Percentiles rank a stretch among this genome's conserved stretches.
Conservation (phyloP, 2,797 vertebrate genomes). For the Toxotes lorentzi region DNA sequence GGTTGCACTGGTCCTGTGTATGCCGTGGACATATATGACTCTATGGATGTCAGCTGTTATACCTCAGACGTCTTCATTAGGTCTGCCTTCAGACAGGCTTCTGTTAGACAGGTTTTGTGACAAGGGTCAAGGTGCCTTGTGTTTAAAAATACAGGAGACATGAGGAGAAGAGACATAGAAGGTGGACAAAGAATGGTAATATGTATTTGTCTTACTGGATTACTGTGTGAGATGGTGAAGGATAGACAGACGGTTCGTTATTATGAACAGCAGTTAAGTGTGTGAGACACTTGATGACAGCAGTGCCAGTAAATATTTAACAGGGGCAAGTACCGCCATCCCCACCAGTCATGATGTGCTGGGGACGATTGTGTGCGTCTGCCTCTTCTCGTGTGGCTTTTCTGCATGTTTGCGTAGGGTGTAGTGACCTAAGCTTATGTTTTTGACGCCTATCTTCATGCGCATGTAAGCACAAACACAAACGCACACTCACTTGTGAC, state of each 20-base stretch:
- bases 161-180: conserved; percentile 25
- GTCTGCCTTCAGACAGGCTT: conserved; percentile 7
- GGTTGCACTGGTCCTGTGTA: conserved; percentile 42
- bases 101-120: conserved; percentile 8
- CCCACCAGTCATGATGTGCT: conserved; percentile 51
- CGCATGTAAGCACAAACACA: conserved; percentile 19
- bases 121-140: background rate
- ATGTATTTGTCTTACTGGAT: conserved; percentile 6
- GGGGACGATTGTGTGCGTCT: conserved; percentile 24
- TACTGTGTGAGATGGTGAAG: conserved; percentile 1
- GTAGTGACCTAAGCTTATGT: conserved; percentile 34
- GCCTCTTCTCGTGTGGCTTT: conserved; percentile 54
- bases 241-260: conserved; percentile 25
- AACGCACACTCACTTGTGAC: conserved; percentile 56
- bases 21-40: conserved; percentile 36
- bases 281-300: conserved; percentile 63
- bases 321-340: conserved; percentile 73
- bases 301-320: conserved; percentile 81
- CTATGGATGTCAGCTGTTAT: conserved; percentile 49
- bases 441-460: conserved; percentile 45
- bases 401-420: conserved; percentile 40
- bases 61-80: conserved; percentile 58
- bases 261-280: conserved; percentile 38
- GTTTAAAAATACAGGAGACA: conserved; percentile 13
- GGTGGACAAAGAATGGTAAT: background rate